Base-by-base conservation (phyloP, 2,797 vertebrate species). In the Okamejei kenojei region DNA sequence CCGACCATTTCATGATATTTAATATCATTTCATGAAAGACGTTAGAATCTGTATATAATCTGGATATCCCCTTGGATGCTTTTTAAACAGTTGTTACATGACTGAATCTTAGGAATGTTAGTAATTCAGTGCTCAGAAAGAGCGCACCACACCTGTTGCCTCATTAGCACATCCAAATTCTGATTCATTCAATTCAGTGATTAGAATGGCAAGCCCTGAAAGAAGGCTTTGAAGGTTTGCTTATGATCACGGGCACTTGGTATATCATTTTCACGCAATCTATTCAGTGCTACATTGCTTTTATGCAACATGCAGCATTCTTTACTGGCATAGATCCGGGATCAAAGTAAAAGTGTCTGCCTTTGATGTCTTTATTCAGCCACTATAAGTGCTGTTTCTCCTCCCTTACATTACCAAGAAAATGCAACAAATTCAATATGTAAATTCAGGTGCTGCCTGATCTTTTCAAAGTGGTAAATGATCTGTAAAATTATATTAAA, bases 171-270 rank as follows among this genome's bases (percentile, higher is more conserved):
- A 74, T n/a, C 71, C 35, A 92, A 76, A 76, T 71, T 26, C 21
- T n/a, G 90, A 71, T 71, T 92, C 32, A 92, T 76, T 76, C 35
- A 74, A 92, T 92, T 76, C 71, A 29, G 35, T n/a, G 90, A 92
- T 76, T 71, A 92, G 23, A 58, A 68, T 23, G 76, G 90, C 71
- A 54, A 74, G 26, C 38, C 38, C 73, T 92, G 38, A 92, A 92
- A 92, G 73, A n/a, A 92, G 45, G 35, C 90, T 92, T 92, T 92
- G 90, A 92, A 92, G 71, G 8, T 92, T 92, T 92, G 74, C 71
- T 76, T 74, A 35, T 92, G 68, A 76, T 76, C 90, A 74, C 26
- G 76, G 23, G 45, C 32, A 38, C 71, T 92, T 92, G 26, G 11
- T 38, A 76, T 92, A 92, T 92, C 45, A 92, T 58, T 92, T 92